A percentile compares a stretch with the other conserved stretches of the same genome.
phyloP scores from a whole-genome alignment of 2,797 vertebrate genomes.

The Cossypha niveicapilla region DNA sequence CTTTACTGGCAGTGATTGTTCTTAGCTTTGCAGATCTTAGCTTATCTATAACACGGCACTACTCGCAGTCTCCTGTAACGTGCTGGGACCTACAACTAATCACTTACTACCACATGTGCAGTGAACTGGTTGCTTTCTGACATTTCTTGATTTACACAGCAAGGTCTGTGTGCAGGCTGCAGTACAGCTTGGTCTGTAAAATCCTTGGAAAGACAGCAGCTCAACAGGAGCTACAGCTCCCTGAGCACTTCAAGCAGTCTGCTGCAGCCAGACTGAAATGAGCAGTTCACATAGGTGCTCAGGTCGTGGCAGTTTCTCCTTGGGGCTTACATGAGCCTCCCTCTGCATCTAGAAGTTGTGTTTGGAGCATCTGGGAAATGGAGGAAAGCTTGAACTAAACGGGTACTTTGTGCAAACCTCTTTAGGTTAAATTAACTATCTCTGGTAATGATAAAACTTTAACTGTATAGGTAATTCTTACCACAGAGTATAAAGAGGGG shows the following conservation, averaged over 20 bases:
- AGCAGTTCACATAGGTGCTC: neutral
- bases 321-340: neutral
- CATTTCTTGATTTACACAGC: neutral
- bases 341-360: neutral
- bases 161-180: neutral
- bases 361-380: neutral
- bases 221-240: neutral
- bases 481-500: neutral
- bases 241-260: neutral
- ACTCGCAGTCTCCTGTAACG: accelerated
- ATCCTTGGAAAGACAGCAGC: neutral
- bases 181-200: neutral
- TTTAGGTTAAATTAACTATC: neutral
- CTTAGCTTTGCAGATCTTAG: neutral
- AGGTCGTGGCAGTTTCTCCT: neutral
- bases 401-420: neutral
- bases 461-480: neutral
- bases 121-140: accelerated
- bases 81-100: neutral
- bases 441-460: neutral
- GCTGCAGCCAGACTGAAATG: neutral
- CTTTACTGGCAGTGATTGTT: neutral
- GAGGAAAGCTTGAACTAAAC: neutral
- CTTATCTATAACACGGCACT: neutral
- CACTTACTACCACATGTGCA: neutral